Conservation (phyloP, 2,888 invertebrate species). For the Monochamus alternatus region DNA sequence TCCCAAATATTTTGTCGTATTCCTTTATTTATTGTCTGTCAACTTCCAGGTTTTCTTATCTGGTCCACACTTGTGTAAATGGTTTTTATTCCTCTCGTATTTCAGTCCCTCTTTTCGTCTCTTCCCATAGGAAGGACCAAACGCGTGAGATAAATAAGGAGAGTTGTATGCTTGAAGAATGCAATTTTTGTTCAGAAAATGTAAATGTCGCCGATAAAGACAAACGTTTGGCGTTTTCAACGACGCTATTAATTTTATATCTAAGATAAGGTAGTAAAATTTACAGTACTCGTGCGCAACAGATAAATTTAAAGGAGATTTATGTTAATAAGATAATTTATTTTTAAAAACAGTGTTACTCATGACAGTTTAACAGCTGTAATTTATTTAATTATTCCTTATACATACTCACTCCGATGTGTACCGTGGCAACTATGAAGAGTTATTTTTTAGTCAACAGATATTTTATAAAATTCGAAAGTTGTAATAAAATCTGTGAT, state of each 20-base stretch:
- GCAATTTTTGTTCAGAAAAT: conserved; percentile 16
- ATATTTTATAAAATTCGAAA: no score
- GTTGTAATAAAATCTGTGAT: no score
- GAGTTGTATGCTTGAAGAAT: conserved; percentile 6
- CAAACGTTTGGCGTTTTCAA: conserved; percentile 4
- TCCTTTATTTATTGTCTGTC: conserved; percentile 39
- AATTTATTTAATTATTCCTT: conserved; percentile 2
- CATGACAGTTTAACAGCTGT: background rate
- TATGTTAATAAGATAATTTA: conserved; percentile 2
- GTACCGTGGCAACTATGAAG: no score
- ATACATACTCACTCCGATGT: no score
- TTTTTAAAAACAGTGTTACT: background rate
- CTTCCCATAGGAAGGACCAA: background rate
- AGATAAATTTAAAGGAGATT: background rate
- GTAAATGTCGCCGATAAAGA: conserved; percentile 19
- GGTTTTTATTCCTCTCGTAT: conserved; percentile 32
- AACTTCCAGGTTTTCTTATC: conserved; percentile 37
- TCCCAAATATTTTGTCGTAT: conserved; percentile 37
- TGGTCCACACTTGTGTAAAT: conserved; percentile 39
- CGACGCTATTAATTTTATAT: conserved; percentile 23
- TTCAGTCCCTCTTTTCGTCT: background rate
- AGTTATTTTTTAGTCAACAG: no score
- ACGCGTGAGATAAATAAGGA: conserved; percentile 11
- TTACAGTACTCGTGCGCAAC: background rate
- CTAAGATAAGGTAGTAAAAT: conserved; percentile 11